Evolutionary conservation across 2,113 vertebrate genomes (phyloP).

Genomic region (Xiphorhynchus elegans): DNA sequence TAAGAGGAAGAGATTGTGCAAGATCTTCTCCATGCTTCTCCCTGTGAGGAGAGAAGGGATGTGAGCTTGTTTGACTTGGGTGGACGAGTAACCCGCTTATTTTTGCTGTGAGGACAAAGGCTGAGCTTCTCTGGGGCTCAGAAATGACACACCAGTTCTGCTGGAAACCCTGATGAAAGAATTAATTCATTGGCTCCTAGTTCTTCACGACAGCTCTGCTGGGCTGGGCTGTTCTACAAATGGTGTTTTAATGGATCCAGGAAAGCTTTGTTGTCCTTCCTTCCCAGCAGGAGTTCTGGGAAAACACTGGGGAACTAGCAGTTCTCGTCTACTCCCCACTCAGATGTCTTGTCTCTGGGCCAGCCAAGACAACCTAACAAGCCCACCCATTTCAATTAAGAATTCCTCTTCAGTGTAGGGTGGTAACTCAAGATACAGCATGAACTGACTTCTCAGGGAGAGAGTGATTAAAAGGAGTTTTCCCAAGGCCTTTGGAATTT

Average conservation of each 20-base stretch:
- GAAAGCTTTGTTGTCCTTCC: slow-evolving; percentile 29
- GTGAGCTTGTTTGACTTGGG: slow-evolving; percentile 56
- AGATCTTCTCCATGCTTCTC: not conserved
- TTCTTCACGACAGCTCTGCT: not conserved
- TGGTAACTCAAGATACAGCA: not conserved
- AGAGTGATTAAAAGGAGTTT: not conserved
- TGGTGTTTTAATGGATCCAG: not conserved
- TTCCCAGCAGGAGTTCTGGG: not conserved
- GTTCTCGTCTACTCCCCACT: not conserved
- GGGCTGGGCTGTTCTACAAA: not conserved
- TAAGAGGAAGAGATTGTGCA: slow-evolving; percentile 46
- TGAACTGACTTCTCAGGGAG: not conserved
- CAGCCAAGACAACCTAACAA: not conserved
- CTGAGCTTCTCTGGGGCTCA: not conserved
- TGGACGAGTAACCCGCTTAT: not conserved
- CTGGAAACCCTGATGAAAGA: slow-evolving; percentile 48
- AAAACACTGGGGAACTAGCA: not conserved
- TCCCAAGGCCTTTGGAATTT: not conserved
- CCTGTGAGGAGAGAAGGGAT: not conserved
- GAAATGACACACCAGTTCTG: slow-evolving; percentile 30
- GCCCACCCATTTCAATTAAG: not conserved
- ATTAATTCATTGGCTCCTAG: slow-evolving; percentile 9
- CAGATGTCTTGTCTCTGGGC: not conserved
- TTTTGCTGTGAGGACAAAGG: not conserved
- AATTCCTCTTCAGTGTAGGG: not conserved